Evolutionary conservation across 1,140 invertebrate species (phyloP), one percentile per base, ranked within the genome.

Genomic region (Zaprionus lachaisei): DNA sequence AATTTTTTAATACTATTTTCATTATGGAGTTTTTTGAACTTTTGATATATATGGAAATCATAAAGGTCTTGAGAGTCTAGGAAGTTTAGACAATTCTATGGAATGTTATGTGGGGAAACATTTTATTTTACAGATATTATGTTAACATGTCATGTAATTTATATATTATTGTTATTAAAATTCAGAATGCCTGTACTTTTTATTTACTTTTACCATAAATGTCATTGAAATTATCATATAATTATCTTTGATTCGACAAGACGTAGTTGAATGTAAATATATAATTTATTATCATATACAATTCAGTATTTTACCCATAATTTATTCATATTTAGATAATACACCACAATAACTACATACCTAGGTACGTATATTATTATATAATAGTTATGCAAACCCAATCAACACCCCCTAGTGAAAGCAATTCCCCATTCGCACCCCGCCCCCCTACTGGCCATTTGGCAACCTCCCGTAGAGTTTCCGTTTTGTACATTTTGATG

Each of bases 401-500:
- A 31, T 51, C 11, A 31, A 15, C 51, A 56, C 20, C 20, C 20
- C 47, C 11, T 14, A 9, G 37, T 12, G 26, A 41, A 20, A 7
- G 24, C 31, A 57, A 24, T 67, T 67, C 41, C 31, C 44, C 9
- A 55, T 31, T 14, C 14, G 26, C 28, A 49, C 31, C 4, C 55
- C 24, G 4, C 9, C 47, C 28, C 12, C 51, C 34, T 17, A 14
- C 26, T n/a, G 26, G 4, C 9, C 31, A 15, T 60, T n/a, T 34
- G 28, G 15, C 22, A 34, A 38, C 38, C 26, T 7, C 51, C 26
- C 12, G 12, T 26, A 22, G 51, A 20, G 38, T 38, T 68, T 38
- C 64, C 49, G 20, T 41, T 79, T 66, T 55, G 41, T 64, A 72
- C 69, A 79, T 67, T 74, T 86, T 84, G 79, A 86, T 86, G 60